phyloP scores from a whole-genome alignment of 1,140 invertebrate species.

The Panonychus citri region DNA sequence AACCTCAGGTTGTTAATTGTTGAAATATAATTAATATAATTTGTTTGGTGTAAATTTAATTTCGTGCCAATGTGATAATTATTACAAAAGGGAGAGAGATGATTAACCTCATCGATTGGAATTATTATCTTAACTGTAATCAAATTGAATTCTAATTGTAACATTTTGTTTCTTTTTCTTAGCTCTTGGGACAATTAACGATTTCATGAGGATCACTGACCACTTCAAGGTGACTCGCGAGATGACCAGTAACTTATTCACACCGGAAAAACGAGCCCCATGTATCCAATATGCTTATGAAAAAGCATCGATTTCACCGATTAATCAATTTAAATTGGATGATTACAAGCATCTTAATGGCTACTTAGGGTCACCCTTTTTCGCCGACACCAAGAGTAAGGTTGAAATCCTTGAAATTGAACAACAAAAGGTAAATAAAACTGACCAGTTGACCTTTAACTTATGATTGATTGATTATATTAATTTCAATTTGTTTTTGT shows the following conservation, averaged over 20 bases:
- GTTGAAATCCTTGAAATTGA: background rate
- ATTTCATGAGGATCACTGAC: background rate
- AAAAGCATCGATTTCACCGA: background rate
- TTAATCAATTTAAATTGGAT: background rate
- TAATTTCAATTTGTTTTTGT: no score
- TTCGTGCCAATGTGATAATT: no score
- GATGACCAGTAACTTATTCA: background rate
- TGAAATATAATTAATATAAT: no score
- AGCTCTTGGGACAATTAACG: background rate
- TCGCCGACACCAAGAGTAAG: background rate
- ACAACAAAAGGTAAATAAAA: background rate
- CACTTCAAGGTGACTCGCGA: background rate
- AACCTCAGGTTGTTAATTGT: no score
- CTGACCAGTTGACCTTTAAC: no score
- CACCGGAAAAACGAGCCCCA: background rate
- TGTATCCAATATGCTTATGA: background rate
- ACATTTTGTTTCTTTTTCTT: background rate
- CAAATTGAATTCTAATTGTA: background rate
- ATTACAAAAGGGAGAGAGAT: no score
- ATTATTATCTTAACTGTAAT: background rate
- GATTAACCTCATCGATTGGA: no score
- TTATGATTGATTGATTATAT: no score
- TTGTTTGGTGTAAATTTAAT: no score
- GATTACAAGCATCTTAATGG: background rate
- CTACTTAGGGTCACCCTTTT: background rate